Conservation (phyloP, 1,140 invertebrate genomes). For the Drosophila pseudoananassae region DNA sequence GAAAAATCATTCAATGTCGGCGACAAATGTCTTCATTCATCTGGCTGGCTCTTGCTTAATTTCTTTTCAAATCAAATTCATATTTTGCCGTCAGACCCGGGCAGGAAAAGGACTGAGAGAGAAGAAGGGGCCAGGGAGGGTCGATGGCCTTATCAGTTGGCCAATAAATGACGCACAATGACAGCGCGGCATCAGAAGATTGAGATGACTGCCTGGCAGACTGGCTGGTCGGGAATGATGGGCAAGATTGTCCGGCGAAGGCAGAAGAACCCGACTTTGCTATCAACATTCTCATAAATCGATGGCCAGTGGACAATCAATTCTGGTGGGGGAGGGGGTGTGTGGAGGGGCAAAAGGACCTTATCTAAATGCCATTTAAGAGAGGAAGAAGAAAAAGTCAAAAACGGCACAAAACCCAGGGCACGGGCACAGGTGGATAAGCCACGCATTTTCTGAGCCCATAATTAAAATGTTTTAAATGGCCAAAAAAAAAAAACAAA, state of each 20-base stretch:
- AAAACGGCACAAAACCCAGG: no score
- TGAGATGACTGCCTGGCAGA: not conserved
- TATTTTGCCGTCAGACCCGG: slow-evolving; percentile 45
- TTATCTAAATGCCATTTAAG: slow-evolving; percentile 82
- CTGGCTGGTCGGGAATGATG: slow-evolving; percentile 20
- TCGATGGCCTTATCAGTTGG: slow-evolving; percentile 55
- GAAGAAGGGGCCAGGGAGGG: not conserved
- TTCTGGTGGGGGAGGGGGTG: slow-evolving; percentile 8
- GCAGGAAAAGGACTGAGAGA: not conserved
- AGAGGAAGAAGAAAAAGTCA: slow-evolving; percentile 28
- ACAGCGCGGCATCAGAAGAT: slow-evolving; percentile 8
- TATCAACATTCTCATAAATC: slow-evolving; percentile 67
- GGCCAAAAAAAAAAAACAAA: slow-evolving; percentile 14
- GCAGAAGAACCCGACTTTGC: slow-evolving; percentile 21
- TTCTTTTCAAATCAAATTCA: slow-evolving; percentile 75
- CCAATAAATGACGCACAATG: slow-evolving; percentile 71
- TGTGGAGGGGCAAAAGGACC: slow-evolving; percentile 18
- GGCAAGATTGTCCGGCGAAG: slow-evolving; percentile 16
- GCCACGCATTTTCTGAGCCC: slow-evolving; percentile 60
- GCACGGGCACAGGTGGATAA: slow-evolving; percentile 34
- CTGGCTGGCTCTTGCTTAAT: slow-evolving; percentile 54
- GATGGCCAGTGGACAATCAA: slow-evolving; percentile 56
- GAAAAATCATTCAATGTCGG: slow-evolving; percentile 27
- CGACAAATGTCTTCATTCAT: slow-evolving; percentile 75
- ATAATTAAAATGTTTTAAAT: slow-evolving; percentile 81